Evolutionary conservation across 2,888 invertebrate species (phyloP), one percentile per base, ranked within the genome.

Genomic region (Amphipyra berbera): DNA sequence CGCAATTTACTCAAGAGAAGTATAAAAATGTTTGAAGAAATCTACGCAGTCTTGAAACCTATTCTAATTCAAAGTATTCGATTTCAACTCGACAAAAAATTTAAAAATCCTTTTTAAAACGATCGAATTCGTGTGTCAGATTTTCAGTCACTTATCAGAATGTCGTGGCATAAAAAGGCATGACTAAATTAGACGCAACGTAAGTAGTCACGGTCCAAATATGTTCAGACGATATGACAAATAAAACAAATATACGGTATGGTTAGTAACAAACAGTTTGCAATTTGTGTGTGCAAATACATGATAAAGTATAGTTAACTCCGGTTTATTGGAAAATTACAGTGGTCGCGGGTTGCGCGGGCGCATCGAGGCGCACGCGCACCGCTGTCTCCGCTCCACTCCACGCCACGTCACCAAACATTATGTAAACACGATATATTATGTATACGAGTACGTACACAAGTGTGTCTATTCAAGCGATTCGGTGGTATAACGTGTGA

Each of bases 291-390:
- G 54, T 58, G 49, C 68, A 60, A 69, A 69, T 61, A 68, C 60
- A 68, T 58, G 61, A 79, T 63, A 59, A 56, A 72, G 45, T 68
- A 65, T 61, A 68, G 68, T 63, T 76, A 61, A 65, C 65, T 78
- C 46, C 49, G 65, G 65, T 79, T 73, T 80, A 83, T 85, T 79
- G 87, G 84, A 84, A 84, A 86, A 86, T 86, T 78, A 86, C 83
- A 56, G 76, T 69, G 70, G 63, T 68, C 54, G 77, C 65, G 73
- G 75, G 65, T 58, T 56, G 62, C 60, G 73, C 70, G 69, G 61
- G 66, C 55, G 61, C 52, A 52, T 47, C 30, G 49, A 40, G 44
- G 60, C 64, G 58, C 64, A 45, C 57, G 64, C 72, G 66, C 61
- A 52, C 27, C 61, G 73, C 77, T 65, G 82, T 81, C 77, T 79